A percentile compares a stretch with the other conserved stretches of the same genome.
Conservation (phyloP, 1,140 invertebrate genomes). For the Drosophila takahashii region DNA sequence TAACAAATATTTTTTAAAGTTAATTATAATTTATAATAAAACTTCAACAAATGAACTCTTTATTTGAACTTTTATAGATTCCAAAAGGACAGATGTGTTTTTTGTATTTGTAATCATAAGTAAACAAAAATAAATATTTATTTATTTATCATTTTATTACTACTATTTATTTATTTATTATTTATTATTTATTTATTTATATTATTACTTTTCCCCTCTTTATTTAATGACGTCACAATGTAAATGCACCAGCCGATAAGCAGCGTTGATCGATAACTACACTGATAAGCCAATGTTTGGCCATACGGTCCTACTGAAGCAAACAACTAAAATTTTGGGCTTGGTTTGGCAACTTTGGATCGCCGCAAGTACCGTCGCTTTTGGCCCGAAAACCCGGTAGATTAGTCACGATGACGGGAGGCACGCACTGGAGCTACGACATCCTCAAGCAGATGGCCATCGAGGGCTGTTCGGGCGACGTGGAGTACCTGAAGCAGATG, state of each 20-base stretch:
- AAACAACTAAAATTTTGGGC: background rate
- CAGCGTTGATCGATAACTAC: background rate
- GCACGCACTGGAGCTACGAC: conserved; percentile 57
- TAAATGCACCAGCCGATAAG: background rate
- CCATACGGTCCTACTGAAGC: background rate
- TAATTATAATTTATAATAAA: no score
- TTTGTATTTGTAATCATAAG: no score
- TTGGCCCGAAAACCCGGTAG: background rate
- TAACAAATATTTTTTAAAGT: no score
- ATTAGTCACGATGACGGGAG: conserved; percentile 13
- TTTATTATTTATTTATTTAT: background rate
- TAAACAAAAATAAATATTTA: no score
- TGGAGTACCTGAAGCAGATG: conserved; percentile 52
- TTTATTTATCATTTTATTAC: no score
- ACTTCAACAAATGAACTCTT: no score
- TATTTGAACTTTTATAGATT: no score
- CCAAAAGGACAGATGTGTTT: no score
- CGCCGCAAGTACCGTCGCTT: background rate
- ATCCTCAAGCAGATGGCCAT: conserved; percentile 55
- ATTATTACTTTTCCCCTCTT: background rate
- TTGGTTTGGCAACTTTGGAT: conserved; percentile 7
- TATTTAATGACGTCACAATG: background rate
- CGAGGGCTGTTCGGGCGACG: conserved; percentile 30
- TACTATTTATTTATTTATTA: background rate
- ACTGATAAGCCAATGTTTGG: conserved; percentile 1